Evolutionary conservation across 2,113 vertebrate species (phyloP), one percentile per base, ranked within the genome.

Genomic region (Ursus arctos): DNA sequence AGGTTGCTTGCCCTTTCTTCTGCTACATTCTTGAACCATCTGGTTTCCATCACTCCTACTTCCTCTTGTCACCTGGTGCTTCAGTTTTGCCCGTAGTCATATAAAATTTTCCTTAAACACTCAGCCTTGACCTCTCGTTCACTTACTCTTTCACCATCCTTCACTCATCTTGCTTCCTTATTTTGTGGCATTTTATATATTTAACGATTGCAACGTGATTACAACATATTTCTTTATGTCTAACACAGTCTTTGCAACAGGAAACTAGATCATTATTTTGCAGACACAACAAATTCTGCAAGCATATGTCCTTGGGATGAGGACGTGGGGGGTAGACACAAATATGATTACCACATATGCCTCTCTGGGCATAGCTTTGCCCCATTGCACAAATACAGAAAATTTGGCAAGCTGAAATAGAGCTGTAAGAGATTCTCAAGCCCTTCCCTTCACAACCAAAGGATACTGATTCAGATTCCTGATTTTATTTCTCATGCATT

Each of bases 341-440:
- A 93, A 85, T 33, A 33, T 65, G 91, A 95, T 97, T 80, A 84
- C 77, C 91, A 85, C 92, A 93, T 96, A 96, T 95, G 94, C 77
- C 82, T 96, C 86, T 95, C 88, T 88, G 96, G 97, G 90, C 96
- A 81, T 47, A 91, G 89, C 92, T 96, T 85, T 96, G 53, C 94
- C 94, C 88, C 65, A 51, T 85, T 96, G 57, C 63, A 84, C 1
- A 36, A 81, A 96, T 88, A 93, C 33, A 95, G 96, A 93, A 96
- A 91, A 96, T 95, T 85, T 96, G 94, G 97, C 77, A 96, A 19
- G 24, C 76, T 88, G 71, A 88, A 93, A 88, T 93, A 69, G 40
- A 98, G 90, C 59, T 9, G 49, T 87, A 82, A 93, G 90, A 91
- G 92, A 96, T 96, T 72, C 53, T 95, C 93, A 97, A 93, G 92